Evolutionary conservation across 2,797 vertebrate genomes (phyloP).

Genomic region (Pangasius djambal): DNA sequence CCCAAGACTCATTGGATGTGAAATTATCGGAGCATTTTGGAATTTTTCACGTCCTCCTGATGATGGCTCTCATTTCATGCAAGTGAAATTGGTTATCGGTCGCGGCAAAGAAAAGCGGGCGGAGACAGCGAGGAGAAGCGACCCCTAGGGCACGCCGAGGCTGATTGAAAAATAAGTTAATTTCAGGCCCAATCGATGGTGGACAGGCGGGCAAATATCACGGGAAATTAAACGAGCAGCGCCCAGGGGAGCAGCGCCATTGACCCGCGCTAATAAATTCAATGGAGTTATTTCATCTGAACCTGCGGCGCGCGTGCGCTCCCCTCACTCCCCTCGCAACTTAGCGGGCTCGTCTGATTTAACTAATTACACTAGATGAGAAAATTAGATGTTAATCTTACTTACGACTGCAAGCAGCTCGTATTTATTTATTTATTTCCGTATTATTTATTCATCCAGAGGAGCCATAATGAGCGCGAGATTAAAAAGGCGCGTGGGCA

Average conservation of each 20-base stretch:
- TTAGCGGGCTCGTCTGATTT: slow-evolving; percentile 88
- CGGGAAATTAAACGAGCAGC: slow-evolving; percentile 99
- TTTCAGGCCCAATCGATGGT: slow-evolving; percentile 99
- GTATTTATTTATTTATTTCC: slow-evolving; percentile 69
- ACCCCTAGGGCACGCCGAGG: slow-evolving; percentile 90
- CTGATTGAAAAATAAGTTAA: slow-evolving; percentile 99
- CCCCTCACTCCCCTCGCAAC: slow-evolving; percentile 54
- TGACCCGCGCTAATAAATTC: slow-evolving; percentile 99
- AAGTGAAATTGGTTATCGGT: slow-evolving; percentile 87
- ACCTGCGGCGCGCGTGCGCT: slow-evolving; percentile 73
- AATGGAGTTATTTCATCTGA: slow-evolving; percentile 88
- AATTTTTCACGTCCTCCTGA: slow-evolving; percentile 69
- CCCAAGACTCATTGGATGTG: slow-evolving; percentile 61
- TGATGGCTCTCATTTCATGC: slow-evolving; percentile 77
- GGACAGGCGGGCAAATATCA: slow-evolving; percentile 99
- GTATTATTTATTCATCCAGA: slow-evolving; percentile 72
- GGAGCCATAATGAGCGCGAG: slow-evolving; percentile 86
- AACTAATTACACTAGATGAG: slow-evolving; percentile 97
- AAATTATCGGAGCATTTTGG: slow-evolving; percentile 72
- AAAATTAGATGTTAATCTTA: slow-evolving; percentile 98
- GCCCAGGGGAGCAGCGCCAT: slow-evolving; percentile 89
- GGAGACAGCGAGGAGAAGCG: slow-evolving; percentile 85
- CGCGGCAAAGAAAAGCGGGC: slow-evolving; percentile 84
- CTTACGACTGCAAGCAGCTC: slow-evolving; percentile 74
- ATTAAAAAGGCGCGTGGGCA: slow-evolving; percentile 87